Percentiles rank a stretch among this genome's conserved stretches.
Conservation (phyloP, 2,113 vertebrate species). For the Manacus vitellinus region DNA sequence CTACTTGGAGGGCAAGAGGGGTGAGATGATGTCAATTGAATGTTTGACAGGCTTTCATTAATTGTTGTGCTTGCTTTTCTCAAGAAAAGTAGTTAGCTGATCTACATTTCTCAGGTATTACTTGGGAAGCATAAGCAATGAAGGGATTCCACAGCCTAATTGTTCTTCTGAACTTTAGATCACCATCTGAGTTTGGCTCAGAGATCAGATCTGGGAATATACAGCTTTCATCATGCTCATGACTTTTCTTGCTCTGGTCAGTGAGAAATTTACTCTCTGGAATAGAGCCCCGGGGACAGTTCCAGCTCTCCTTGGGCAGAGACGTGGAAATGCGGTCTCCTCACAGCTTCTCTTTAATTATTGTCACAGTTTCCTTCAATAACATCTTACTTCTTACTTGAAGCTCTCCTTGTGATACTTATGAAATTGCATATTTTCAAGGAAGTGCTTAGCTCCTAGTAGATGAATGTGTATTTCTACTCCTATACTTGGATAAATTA, state of each 20-base stretch:
- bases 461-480: not conserved
- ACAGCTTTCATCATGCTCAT: not conserved
- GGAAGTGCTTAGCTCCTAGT: not conserved
- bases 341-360: not conserved
- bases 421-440: not conserved
- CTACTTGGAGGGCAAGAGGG: not conserved
- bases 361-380: not conserved
- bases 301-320: not conserved
- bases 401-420: not conserved
- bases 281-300: not conserved
- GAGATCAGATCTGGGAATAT: not conserved
- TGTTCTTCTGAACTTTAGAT: not conserved
- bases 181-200: not conserved
- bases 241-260: not conserved
- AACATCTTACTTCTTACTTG: not conserved
- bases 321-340: not conserved
- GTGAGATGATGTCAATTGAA: not conserved
- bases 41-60: not conserved
- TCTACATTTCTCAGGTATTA: not conserved
- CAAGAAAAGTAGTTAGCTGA: not conserved
- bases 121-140: not conserved
- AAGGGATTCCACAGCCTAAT: not conserved
- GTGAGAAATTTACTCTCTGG: not conserved
- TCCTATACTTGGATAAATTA: not conserved
- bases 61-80: not conserved